phyloP scores from a whole-genome alignment of 2,797 vertebrate genomes.

The Sparus aurata region DNA sequence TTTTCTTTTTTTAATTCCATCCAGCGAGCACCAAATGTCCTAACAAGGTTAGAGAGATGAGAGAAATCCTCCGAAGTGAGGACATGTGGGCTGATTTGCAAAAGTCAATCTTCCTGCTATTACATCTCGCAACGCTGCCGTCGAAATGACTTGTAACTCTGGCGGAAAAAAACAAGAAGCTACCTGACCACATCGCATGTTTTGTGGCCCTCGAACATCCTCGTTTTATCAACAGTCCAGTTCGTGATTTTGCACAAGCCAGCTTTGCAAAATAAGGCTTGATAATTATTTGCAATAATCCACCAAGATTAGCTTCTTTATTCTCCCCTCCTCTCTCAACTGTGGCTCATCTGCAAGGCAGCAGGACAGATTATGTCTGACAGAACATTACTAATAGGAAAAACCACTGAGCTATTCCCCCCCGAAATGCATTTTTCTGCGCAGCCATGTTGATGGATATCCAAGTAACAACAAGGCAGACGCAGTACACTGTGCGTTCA shows the following conservation, averaged over 20 bases:
- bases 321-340: background rate
- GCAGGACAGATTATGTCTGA: constrained; percentile 14
- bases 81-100: constrained; percentile 14
- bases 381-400: constrained; percentile 11
- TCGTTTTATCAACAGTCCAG: constrained; percentile 2
- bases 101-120: too few relatives aligned
- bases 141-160: too few relatives aligned
- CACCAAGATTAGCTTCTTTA: constrained; percentile 8
- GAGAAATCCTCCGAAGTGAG: constrained; percentile 18
- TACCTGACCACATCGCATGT: too few relatives aligned
- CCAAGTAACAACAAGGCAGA: background rate
- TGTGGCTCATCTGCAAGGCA: constrained; percentile 8
- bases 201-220: background rate
- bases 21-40: constrained; percentile 48
- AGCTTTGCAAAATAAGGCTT: background rate
- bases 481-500: background rate
- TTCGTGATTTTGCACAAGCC: constrained; percentile 3
- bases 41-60: constrained; percentile 59
- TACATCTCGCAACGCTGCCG: too few relatives aligned
- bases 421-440: constrained; percentile 3
- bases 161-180: too few relatives aligned
- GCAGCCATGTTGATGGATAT: background rate
- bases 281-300: constrained; percentile 1
- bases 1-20: constrained; percentile 36
- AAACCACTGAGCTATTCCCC: constrained; percentile 1